Evolutionary conservation across 2,888 invertebrate species (phyloP).

Genomic region (Tipula unca): DNA sequence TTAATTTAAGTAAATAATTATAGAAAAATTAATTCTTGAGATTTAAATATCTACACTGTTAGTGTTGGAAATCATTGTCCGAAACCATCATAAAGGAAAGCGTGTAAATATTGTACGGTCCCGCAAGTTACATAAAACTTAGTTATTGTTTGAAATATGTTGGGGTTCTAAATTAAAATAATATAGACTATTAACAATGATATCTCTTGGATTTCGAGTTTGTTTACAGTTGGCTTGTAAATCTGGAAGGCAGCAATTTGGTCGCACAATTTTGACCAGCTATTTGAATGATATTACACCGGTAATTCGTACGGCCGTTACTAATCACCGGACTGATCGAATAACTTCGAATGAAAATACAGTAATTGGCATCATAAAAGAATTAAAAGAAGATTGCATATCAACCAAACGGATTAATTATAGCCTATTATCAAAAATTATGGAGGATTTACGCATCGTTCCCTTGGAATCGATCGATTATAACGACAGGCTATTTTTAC

Average conservation of each 20-base stretch:
- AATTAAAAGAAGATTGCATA: not conserved
- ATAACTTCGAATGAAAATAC: not conserved
- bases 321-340: not conserved
- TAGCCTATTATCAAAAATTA: not conserved
- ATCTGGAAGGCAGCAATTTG: not conserved
- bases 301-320: not conserved
- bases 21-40: not conserved
- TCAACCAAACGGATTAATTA: not conserved
- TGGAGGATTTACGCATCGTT: not conserved
- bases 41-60: not conserved
- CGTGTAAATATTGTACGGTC: not conserved
- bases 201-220: not conserved
- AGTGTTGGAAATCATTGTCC: not conserved
- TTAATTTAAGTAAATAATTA: not conserved
- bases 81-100: not conserved
- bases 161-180: not conserved
- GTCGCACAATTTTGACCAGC: not conserved
- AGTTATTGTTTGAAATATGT: not conserved
- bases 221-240: not conserved
- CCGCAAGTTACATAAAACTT: not conserved
- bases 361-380: not conserved
- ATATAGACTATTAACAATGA: not conserved
- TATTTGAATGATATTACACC: not conserved
- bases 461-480: not conserved
- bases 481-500: slow-evolving; percentile 34